Percentiles rank a stretch among this genome's conserved stretches.
Conservation (phyloP, 2,888 invertebrate species). For the Ditula angustiorana region DNA sequence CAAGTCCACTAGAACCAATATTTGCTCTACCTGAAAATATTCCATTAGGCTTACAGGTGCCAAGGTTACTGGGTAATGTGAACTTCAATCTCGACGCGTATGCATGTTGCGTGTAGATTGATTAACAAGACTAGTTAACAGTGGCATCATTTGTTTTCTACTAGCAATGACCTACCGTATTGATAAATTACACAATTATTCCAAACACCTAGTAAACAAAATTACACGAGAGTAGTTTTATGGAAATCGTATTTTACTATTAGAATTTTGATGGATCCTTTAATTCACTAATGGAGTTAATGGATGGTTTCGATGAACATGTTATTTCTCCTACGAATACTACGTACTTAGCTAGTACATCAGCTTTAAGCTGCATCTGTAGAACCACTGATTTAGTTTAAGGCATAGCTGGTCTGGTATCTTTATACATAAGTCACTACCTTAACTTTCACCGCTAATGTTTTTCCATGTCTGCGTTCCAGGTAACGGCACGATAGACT, state of each 20-base stretch:
- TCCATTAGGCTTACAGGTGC: slow-evolving; percentile 37
- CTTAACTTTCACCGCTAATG: not conserved
- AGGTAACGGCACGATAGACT: slow-evolving; percentile 99
- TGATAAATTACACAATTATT: not conserved
- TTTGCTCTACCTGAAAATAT: slow-evolving; percentile 44
- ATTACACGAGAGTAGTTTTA: not conserved
- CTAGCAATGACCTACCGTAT: slow-evolving; percentile 9
- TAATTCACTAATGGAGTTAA: slow-evolving; percentile 7
- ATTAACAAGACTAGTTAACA: slow-evolving; percentile 26
- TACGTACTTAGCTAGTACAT: no score
- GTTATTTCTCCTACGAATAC: no score
- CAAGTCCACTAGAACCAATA: slow-evolving; percentile 45
- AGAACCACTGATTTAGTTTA: no score
- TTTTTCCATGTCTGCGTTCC: slow-evolving; percentile 50
- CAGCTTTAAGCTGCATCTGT: no score
- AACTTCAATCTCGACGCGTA: slow-evolving; percentile 8
- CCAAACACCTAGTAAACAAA: not conserved
- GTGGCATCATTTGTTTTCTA: slow-evolving; percentile 20
- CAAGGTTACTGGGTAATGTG: slow-evolving; percentile 29
- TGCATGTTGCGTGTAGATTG: slow-evolving; percentile 12
- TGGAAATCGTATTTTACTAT: not conserved
- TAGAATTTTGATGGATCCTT: not conserved
- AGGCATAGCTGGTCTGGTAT: no score
- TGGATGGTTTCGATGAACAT: no score
- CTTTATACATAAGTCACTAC: no score